phyloP scores from a whole-genome alignment of 2,888 invertebrate genomes.

The Scaeva pyrastri region DNA sequence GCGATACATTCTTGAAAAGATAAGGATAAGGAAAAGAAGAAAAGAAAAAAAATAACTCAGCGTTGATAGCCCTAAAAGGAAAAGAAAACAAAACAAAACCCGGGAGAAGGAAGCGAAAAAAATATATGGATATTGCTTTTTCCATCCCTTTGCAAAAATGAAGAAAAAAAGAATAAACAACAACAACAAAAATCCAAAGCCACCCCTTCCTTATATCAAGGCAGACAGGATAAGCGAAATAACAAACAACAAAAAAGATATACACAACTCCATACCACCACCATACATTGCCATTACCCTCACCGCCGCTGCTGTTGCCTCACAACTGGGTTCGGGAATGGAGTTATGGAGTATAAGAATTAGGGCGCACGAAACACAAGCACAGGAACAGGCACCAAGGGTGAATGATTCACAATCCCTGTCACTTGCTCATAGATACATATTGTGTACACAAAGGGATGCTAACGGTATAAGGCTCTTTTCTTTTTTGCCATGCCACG shows the following conservation, averaged over 20 bases:
- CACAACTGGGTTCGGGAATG: not conserved
- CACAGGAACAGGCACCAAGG: slow-evolving; percentile 45
- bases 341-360: not conserved
- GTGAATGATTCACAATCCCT: slow-evolving; percentile 70
- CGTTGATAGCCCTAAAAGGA: slow-evolving; percentile 52
- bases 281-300: slow-evolving; percentile 72
- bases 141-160: slow-evolving; percentile 31
- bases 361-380: slow-evolving; percentile 38
- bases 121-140: slow-evolving; percentile 70
- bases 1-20: slow-evolving; percentile 57
- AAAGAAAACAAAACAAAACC: slow-evolving; percentile 51
- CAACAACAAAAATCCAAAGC: slow-evolving; percentile 6
- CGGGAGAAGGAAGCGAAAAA: slow-evolving; percentile 43
- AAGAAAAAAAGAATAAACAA: too few relatives aligned
- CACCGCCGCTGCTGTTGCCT: too few relatives aligned
- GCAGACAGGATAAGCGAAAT: slow-evolving; percentile 42
- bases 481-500: slow-evolving; percentile 18
- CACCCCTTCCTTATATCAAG: slow-evolving; percentile 50
- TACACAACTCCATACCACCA: slow-evolving; percentile 16
- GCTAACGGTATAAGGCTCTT: slow-evolving; percentile 37
- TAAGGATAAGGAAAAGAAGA: slow-evolving; percentile 57
- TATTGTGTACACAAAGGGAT: slow-evolving; percentile 44
- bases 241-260: slow-evolving; percentile 67
- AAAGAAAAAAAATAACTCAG: slow-evolving; percentile 39
- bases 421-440: slow-evolving; percentile 49